A percentile compares a stretch with the other conserved stretches of the same genome.
Evolutionary conservation across 2,888 invertebrate species (phyloP).

Genomic region (Ennomos fuscantarius): DNA sequence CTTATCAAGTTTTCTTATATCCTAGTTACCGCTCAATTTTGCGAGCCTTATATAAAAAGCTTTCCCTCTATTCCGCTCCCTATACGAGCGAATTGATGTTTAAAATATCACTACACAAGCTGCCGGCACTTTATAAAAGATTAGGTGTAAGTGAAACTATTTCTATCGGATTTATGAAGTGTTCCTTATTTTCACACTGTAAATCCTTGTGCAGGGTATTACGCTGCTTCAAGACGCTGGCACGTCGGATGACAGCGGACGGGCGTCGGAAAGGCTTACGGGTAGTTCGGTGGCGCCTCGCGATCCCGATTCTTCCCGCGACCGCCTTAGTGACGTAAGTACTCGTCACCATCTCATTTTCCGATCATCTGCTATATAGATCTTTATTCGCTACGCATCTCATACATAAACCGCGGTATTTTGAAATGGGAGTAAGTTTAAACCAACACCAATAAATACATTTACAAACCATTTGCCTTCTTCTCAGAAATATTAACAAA

Average conservation of each 20-base stretch:
- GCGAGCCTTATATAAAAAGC: slow-evolving; percentile 70
- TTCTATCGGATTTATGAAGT: slow-evolving; percentile 46
- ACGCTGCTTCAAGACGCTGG: slow-evolving; percentile 91
- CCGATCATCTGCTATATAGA: slow-evolving; percentile 32
- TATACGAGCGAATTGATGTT: slow-evolving; percentile 64
- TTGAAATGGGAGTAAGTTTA: slow-evolving; percentile 24
- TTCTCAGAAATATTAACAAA: slow-evolving; percentile 21
- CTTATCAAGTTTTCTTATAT: slow-evolving; percentile 81
- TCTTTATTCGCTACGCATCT: slow-evolving; percentile 36
- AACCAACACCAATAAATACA: not conserved
- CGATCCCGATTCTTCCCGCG: slow-evolving; percentile 92
- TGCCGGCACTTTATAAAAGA: slow-evolving; percentile 52
- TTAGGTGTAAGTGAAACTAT: slow-evolving; percentile 44
- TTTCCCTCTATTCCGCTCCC: slow-evolving; percentile 57
- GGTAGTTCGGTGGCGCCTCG: slow-evolving; percentile 90
- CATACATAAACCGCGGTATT: slow-evolving; percentile 20
- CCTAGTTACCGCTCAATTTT: slow-evolving; percentile 80
- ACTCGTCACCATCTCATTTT: slow-evolving; percentile 42
- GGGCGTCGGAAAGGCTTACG: slow-evolving; percentile 92
- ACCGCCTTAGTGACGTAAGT: slow-evolving; percentile 94
- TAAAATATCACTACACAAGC: slow-evolving; percentile 62
- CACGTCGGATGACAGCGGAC: slow-evolving; percentile 93
- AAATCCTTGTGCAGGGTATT: slow-evolving; percentile 86
- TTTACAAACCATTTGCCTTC: slow-evolving; percentile 5
- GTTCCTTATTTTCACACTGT: slow-evolving; percentile 51